Base-by-base conservation (phyloP, 2,113 vertebrate species). In the Piaya cayana region DNA sequence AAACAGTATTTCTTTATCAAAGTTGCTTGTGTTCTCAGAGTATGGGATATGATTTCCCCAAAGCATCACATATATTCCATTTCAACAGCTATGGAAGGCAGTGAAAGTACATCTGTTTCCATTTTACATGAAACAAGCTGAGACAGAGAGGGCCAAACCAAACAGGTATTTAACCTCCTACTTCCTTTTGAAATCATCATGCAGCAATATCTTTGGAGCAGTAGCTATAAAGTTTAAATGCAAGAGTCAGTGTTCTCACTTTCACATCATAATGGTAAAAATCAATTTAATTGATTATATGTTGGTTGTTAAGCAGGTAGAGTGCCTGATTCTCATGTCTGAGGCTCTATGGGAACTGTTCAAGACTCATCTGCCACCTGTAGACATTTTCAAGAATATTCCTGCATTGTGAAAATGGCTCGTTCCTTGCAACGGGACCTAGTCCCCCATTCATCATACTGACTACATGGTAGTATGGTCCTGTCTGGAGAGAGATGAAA, bases 221-320 rank as follows among this genome's bases (percentile, higher is more conserved):
- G 29, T 52, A 95, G 64, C 39, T 81, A 86, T 89, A 84, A 92
- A 86, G 60, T 86, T 84, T 86, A 89, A 95, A 92, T 94, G 81
- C 65, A 77, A 88, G 79, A 83, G 37, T 85, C 43, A 25, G 39
- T 90, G 59, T 77, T 65, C 37, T 94, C 60, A 77, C 69, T 92
- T 96, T 84, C 78, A 82, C 62, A 87, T 76, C 62, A 87, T 91
- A 95, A 95, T 87, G 65, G 65, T 22, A 64, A 89, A 92, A 94
- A 91, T 87, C 74, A 82, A 91, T 92, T 81, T 78, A 23, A 87
- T 94, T 91, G 92, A 94, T 95, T 71, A 69, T 71, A 1, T 68
- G 45, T 34, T 64, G 53, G 16, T 50, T 6, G 14, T 59, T 75
- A 56, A 95, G 49, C 37, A 69, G 12, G 29, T 11, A 82, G 26